A percentile compares a stretch with the other conserved stretches of the same genome.
phyloP scores from a whole-genome alignment of 2,113 vertebrate genomes.

The Vicugna pacos region DNA sequence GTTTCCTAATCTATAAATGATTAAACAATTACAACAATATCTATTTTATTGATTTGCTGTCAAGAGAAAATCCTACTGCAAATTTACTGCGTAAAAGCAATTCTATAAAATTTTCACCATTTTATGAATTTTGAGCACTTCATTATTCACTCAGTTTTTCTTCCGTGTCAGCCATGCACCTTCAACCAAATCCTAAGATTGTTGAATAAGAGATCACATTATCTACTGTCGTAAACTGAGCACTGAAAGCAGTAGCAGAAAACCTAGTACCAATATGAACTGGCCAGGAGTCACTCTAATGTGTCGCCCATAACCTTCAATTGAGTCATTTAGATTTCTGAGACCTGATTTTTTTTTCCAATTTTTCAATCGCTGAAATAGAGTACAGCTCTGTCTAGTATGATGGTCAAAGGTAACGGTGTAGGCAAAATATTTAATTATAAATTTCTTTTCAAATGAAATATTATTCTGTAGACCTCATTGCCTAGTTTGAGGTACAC shows the following conservation, averaged over 20 bases:
- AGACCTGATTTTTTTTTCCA: background rate
- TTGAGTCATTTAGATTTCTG: background rate
- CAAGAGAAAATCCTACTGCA: background rate
- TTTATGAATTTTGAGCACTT: background rate
- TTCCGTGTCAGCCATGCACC: background rate
- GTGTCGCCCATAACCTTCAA: background rate
- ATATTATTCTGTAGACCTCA: background rate
- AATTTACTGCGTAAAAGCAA: background rate
- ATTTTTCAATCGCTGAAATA: background rate
- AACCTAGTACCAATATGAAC: background rate
- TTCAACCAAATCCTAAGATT: background rate
- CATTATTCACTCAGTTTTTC: background rate
- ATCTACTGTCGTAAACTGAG: background rate
- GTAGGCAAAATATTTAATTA: background rate
- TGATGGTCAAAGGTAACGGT: background rate
- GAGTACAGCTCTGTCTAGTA: background rate
- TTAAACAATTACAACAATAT: background rate
- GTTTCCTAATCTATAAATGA: background rate
- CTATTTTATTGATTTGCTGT: background rate
- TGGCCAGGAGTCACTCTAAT: background rate
- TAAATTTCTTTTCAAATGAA: background rate
- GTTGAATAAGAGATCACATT: background rate
- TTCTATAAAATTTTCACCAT: background rate
- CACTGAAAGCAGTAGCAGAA: background rate
- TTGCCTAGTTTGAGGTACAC: background rate